A percentile compares a stretch with the other conserved stretches of the same genome.
phyloP scores from a whole-genome alignment of 2,797 vertebrate species.

The Hylomyscus alleni region DNA sequence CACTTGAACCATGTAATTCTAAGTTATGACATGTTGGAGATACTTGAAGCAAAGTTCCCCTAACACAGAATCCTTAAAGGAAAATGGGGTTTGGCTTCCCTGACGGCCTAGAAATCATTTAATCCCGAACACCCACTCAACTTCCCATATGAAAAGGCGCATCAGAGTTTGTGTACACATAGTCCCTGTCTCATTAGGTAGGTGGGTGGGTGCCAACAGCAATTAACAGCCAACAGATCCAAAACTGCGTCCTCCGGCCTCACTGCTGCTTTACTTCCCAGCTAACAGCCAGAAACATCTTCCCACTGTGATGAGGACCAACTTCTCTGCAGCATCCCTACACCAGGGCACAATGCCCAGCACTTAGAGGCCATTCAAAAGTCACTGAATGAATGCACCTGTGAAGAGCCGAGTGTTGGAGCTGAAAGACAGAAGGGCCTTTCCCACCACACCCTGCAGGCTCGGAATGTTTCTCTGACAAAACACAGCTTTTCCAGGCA shows the following conservation, averaged over 20 bases:
- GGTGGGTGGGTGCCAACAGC: too few species aligned
- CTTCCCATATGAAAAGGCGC: neutral
- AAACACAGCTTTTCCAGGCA: slow-evolving; percentile 33
- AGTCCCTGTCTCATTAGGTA: neutral
- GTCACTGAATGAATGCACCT: neutral
- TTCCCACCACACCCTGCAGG: neutral
- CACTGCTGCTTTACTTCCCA: neutral
- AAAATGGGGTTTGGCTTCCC: neutral
- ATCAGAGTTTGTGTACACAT: neutral
- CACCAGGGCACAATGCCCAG: neutral
- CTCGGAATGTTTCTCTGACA: neutral
- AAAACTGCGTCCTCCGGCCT: neutral
- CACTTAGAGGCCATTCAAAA: neutral
- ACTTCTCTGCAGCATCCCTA: neutral
- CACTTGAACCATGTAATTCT: neutral
- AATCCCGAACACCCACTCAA: neutral
- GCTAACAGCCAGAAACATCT: neutral
- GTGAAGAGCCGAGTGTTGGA: neutral
- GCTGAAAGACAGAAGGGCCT: neutral
- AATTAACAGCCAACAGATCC: neutral
- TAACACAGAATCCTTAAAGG: neutral
- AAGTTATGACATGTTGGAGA: neutral
- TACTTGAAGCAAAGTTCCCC: neutral
- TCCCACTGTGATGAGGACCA: neutral
- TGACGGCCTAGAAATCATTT: slow-evolving; percentile 10